Evolutionary conservation across 2,113 vertebrate genomes (phyloP), one percentile per base, ranked within the genome.

Genomic region (Bubo blakistoni): DNA sequence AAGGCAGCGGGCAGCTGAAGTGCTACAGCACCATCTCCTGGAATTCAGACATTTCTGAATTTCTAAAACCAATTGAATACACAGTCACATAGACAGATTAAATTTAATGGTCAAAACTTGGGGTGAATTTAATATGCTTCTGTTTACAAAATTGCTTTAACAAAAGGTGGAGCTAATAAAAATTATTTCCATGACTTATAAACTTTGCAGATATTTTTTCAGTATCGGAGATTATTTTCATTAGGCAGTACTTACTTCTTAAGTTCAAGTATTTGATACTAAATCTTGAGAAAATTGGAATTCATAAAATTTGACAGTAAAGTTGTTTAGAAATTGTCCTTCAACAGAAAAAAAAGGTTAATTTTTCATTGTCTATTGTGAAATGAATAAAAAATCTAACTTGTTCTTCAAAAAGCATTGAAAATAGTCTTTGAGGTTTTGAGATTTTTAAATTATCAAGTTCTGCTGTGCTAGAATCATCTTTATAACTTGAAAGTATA

Each of bases 1-100:
- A 74, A 77, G 14, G 47, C 54, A 82, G 90, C 0, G 0, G 22
- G 26, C 38, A 92, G 90, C 12, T 84, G 76, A 97, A 97, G 95
- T 52, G 46, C 90, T 91, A 78, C 40, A 97, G 85, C 95, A 92
- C 97, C 97, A 97, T 95, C 97, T 98, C 84, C 96, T 97, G 97
- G 97, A 92, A 87, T 38, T 8, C 6, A 4, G 17, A 36, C 9
- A 38, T 63, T 51, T 81, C 40, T 73, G 72, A 47, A 49, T 79
- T 86, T 32, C 44, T 52, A 62, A 70, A 58, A 12, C 2, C 0
- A 9, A 20, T 55, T 62, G 70, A 44, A 58, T 11, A 32, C 8
- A 44, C 8, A 21, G n/a, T 51, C 55, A 55, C 10, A 8, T 2
- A 36, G 20, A 55, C 2, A 55, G 24, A 47, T 44, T 2, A 84